A percentile compares a stretch with the other conserved stretches of the same genome.
These are phyloP conservation scores for Epirrhoe alternata DNA, from an alignment of 2,888 invertebrate genomes.

Conservation along the genomic window DNA sequence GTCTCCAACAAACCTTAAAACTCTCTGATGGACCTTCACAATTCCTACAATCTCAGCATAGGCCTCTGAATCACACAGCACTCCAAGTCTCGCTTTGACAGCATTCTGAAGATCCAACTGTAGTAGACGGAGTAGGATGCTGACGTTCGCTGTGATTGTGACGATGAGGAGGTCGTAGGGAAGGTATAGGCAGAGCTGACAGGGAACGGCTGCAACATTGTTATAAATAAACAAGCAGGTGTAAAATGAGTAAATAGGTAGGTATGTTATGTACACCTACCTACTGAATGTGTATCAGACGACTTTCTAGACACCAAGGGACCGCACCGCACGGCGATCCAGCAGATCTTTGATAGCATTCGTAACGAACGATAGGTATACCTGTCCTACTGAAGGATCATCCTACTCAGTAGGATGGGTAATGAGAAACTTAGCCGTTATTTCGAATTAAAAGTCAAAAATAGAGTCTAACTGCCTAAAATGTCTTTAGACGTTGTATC, in stretches of 20 bases:
- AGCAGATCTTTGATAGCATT: too few relatives aligned
- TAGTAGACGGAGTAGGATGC: slow-evolving; percentile 43
- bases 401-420: too few relatives aligned
- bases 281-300: too few relatives aligned
- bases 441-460: too few relatives aligned
- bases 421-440: too few relatives aligned
- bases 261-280: not conserved
- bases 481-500: too few relatives aligned
- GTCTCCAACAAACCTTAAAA: slow-evolving; percentile 41
- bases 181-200: slow-evolving; percentile 42
- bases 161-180: slow-evolving; percentile 45
- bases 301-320: too few relatives aligned
- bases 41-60: slow-evolving; percentile 37
- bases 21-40: slow-evolving; percentile 41
- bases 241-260: not conserved
- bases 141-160: slow-evolving; percentile 44
- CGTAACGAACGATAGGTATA: too few relatives aligned
- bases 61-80: not conserved
- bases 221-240: not conserved
- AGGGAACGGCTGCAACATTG: slow-evolving; percentile 37
- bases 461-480: too few relatives aligned
- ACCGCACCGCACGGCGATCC: too few relatives aligned
- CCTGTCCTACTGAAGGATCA: too few relatives aligned
- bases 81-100: slow-evolving; percentile 16
- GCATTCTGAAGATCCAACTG: slow-evolving; percentile 44